phyloP scores from a whole-genome alignment of 2,113 vertebrate species.

The Syngnathus typhle region DNA sequence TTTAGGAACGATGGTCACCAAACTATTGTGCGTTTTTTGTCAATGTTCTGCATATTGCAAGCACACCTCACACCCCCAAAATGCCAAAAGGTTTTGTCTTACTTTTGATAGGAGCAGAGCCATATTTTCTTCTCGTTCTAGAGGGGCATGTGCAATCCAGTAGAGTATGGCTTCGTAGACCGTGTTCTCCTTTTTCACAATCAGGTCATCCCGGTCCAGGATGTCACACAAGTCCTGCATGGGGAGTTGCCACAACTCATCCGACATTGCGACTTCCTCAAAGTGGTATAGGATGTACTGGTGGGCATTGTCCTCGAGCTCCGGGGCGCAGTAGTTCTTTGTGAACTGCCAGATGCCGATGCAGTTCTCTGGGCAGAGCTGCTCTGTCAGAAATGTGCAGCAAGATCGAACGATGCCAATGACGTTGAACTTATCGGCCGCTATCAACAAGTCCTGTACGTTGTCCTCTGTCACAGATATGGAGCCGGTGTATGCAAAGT shows the following conservation, averaged over 20 bases:
- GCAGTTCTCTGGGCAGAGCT: constrained; percentile 72
- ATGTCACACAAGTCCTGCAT: constrained; percentile 67
- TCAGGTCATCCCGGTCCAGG: constrained; percentile 55
- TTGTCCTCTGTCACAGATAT: constrained; percentile 67
- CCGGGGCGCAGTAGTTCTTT: constrained; percentile 34
- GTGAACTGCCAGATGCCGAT: constrained; percentile 65
- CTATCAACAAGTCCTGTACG: constrained; percentile 64
- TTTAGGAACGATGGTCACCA: neutral
- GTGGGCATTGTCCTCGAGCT: constrained; percentile 69
- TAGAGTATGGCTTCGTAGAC: constrained; percentile 23
- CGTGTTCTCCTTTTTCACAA: constrained; percentile 19
- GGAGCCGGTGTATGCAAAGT: constrained; percentile 42
- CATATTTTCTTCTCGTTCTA: constrained; percentile 10
- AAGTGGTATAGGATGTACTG: constrained; percentile 77
- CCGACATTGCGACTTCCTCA: constrained; percentile 52
- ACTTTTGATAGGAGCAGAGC: constrained; percentile 40
- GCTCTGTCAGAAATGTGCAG: constrained; percentile 68
- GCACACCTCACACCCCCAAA: neutral
- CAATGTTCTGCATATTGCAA: neutral
- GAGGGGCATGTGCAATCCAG: constrained; percentile 28
- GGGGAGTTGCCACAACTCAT: constrained; percentile 75
- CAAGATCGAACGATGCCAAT: constrained; percentile 69
- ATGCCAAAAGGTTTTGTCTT: neutral
- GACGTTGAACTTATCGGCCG: constrained; percentile 74
- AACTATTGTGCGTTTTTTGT: no score